Evolutionary conservation across 23 tunicate species (phyloP).

Genomic region (Aplidium turbinatum): DNA sequence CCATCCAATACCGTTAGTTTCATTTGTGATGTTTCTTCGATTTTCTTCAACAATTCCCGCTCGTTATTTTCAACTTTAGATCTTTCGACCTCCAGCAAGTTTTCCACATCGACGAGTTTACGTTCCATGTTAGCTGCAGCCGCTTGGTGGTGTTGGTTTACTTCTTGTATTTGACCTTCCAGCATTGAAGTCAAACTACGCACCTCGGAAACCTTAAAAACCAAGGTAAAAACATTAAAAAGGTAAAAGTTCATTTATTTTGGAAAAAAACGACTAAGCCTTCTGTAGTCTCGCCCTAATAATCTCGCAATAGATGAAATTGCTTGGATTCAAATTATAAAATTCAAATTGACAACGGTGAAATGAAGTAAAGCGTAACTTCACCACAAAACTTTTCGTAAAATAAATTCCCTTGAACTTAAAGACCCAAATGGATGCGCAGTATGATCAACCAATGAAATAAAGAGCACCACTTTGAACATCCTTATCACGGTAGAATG

Average conservation of each 20-base stretch:
- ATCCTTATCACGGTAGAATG: no score
- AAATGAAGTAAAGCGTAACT: no score
- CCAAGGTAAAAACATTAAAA: no score
- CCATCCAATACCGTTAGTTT: neutral
- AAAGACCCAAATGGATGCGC: no score
- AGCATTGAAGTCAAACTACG: conserved; percentile 54
- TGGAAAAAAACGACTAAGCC: no score
- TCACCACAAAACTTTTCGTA: no score
- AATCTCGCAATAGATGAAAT: neutral
- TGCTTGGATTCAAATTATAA: neutral
- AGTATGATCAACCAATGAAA: no score
- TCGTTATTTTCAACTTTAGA: neutral
- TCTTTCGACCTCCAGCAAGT: conserved; percentile 1
- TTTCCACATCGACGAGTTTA: conserved; percentile 12
- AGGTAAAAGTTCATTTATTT: no score
- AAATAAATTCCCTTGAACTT: no score
- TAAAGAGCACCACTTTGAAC: no score
- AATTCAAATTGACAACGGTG: no score
- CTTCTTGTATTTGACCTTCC: conserved; percentile 68
- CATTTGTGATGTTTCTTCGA: neutral
- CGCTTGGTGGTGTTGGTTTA: conserved; percentile 43
- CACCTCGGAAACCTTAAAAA: conserved; percentile 56
- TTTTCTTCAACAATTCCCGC: conserved; percentile 2
- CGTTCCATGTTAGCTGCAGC: conserved; percentile 30
- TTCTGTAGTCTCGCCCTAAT: no score